phyloP scores from a whole-genome alignment of 2,888 invertebrate species.

The Hydropsyche betteni region DNA sequence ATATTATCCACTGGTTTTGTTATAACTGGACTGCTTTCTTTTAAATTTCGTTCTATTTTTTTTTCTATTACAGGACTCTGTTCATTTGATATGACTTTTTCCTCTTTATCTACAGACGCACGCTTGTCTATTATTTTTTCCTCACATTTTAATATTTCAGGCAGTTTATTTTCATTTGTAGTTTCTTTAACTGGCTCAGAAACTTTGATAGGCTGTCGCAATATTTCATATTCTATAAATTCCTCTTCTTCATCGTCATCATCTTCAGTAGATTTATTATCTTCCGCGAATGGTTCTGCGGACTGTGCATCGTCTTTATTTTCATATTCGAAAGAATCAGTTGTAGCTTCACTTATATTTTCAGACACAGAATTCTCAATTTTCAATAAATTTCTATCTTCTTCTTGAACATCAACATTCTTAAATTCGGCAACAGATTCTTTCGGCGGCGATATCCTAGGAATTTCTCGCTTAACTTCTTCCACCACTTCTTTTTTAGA shows the following conservation, averaged over 20 bases:
- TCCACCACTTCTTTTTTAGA: constrained; percentile 4
- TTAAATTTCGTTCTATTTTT: neutral
- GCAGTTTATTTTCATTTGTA: constrained; percentile 45
- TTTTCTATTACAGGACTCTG: neutral
- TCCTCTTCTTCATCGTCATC: constrained; percentile 2
- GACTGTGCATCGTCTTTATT: neutral
- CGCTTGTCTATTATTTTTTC: constrained; percentile 51
- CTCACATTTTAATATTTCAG: constrained; percentile 3
- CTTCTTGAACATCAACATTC: constrained; percentile 55
- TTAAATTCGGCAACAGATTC: constrained; percentile 49
- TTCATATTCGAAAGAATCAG: constrained; percentile 20
- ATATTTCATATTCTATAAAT: neutral
- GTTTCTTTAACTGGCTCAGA: constrained; percentile 14
- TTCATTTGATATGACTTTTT: neutral
- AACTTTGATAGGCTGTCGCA: too few relatives aligned
- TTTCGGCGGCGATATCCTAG: constrained; percentile 26
- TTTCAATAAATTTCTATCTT: constrained; percentile 52
- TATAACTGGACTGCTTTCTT: neutral
- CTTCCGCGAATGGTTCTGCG: neutral
- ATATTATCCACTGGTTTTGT: neutral
- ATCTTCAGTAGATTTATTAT: neutral
- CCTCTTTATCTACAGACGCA: constrained; percentile 5
- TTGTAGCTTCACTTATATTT: constrained; percentile 17
- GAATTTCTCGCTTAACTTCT: constrained; percentile 18
- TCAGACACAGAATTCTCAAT: constrained; percentile 43